Percentiles rank a stretch among this genome's conserved stretches.
Conservation (phyloP, 1,140 invertebrate species). For the Mactra quadrangularis region DNA sequence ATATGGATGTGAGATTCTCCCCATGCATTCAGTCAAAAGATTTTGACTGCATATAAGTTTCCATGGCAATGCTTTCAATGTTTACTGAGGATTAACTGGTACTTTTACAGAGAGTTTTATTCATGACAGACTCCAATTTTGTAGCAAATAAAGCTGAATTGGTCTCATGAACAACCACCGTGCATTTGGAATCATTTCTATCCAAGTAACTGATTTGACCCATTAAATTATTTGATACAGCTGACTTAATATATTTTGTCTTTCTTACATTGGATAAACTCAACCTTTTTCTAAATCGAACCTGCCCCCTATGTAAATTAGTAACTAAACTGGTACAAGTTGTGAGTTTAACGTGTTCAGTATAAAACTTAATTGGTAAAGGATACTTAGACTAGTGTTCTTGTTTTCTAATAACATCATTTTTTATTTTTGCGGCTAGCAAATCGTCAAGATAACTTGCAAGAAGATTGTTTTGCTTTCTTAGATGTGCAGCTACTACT, state of each 20-base stretch:
- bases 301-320: constrained; percentile 6
- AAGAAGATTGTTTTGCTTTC: no score
- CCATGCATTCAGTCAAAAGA: constrained; percentile 24
- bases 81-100: neutral
- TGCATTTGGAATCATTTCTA: constrained; percentile 42
- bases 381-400: no score
- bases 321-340: constrained; percentile 14
- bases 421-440: no score
- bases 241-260: neutral
- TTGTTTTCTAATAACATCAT: no score
- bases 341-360: no score
- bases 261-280: constrained; percentile 30
- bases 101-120: constrained; percentile 13
- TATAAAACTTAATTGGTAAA: no score
- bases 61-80: constrained; percentile 17
- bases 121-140: constrained; percentile 37
- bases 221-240: constrained; percentile 1
- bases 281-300: constrained; percentile 5
- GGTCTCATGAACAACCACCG: constrained; percentile 57
- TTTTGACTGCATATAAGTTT: constrained; percentile 5
- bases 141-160: constrained; percentile 45
- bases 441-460: no score
- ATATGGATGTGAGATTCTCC: constrained; percentile 9
- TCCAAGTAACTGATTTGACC: constrained; percentile 25
- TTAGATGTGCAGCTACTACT: no score